Evolutionary conservation across 2,888 invertebrate genomes (phyloP).

Genomic region (Sarcophaga subvicina): DNA sequence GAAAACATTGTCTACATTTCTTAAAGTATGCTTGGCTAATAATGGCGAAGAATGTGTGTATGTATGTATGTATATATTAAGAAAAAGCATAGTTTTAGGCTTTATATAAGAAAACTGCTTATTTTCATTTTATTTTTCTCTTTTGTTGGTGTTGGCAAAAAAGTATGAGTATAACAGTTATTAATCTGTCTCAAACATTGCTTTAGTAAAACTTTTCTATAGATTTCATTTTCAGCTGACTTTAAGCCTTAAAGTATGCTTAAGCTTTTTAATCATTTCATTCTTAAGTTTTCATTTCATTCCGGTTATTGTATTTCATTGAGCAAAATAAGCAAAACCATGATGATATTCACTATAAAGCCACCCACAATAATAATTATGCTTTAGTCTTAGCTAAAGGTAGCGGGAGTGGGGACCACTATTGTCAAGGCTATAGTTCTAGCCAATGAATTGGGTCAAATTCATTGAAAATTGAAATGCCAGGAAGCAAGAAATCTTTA

Average conservation of each 20-base stretch:
- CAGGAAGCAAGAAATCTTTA: constrained; percentile 11
- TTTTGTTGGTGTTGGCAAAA: neutral
- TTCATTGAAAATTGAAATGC: constrained; percentile 18
- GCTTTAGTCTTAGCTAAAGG: neutral
- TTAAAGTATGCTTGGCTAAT: constrained; percentile 14
- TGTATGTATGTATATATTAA: neutral
- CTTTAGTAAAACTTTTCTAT: neutral
- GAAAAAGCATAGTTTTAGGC: constrained; percentile 24
- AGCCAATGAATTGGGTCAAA: constrained; percentile 58
- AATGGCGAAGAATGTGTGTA: neutral
- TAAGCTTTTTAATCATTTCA: constrained; percentile 18
- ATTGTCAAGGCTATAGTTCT: constrained; percentile 10
- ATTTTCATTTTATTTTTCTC: neutral
- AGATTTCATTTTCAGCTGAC: constrained; percentile 32
- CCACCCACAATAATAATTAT: constrained; percentile 22
- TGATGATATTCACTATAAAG: neutral
- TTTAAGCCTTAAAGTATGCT: constrained; percentile 46
- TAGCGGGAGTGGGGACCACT: neutral
- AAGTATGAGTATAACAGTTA: neutral
- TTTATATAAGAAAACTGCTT: neutral
- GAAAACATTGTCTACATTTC: constrained; percentile 2
- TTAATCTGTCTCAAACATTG: constrained; percentile 8
- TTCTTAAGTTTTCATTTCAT: neutral
- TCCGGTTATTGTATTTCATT: constrained; percentile 13
- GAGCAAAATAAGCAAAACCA: constrained; percentile 1